Evolutionary conservation across 2,113 vertebrate species (phyloP), one percentile per base, ranked within the genome.

Genomic region (Anser cygnoides): DNA sequence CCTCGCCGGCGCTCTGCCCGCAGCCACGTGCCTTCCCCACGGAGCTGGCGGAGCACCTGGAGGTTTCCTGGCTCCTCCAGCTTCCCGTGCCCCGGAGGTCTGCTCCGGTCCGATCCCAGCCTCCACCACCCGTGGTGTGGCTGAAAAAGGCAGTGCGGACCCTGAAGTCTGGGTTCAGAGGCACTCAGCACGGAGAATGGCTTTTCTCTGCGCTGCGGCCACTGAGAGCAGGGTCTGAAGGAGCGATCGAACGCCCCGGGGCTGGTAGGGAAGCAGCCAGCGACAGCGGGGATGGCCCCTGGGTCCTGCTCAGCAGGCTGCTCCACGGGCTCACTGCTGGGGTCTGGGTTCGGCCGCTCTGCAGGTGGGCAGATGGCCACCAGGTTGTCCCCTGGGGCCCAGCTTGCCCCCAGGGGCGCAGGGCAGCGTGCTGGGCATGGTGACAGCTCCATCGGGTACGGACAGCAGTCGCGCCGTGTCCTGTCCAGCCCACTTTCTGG

Each of bases 251-350:
- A 22, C 1, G 2, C 26, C 8, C 13, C 10, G 18, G 26, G 41
- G 22, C 33, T 57, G 41, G 28, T 61, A 7, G 43, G n/a, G 71
- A 67, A 92, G 67, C 28, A 55, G 54, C 15, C 54, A 55, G 26
- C 12, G 4, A 59, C 15, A 28, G 25, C 0, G 0, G 49, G 39
- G 35, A 41, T n/a, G 0, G 2, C 28, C 55, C 6, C 49, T 5
- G 3, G 25, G 14, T 75, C 62, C 67, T 57, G 23, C 50, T 50
- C 23, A 25, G 22, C 23, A 11, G 22, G 50, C 23, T 13, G 50
- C 50, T 50, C 50, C 26, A 17, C 28, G 37, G 25, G 7, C 37
- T 12, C 39, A 8, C 11, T 63, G 35, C 18, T 41, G 26, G 17
- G 62, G 62, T 41, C 43, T 8, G 43, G 31, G 13, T 21, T 43